Conservation (phyloP, 2,888 invertebrate species). For the Geophilus truncorum region DNA sequence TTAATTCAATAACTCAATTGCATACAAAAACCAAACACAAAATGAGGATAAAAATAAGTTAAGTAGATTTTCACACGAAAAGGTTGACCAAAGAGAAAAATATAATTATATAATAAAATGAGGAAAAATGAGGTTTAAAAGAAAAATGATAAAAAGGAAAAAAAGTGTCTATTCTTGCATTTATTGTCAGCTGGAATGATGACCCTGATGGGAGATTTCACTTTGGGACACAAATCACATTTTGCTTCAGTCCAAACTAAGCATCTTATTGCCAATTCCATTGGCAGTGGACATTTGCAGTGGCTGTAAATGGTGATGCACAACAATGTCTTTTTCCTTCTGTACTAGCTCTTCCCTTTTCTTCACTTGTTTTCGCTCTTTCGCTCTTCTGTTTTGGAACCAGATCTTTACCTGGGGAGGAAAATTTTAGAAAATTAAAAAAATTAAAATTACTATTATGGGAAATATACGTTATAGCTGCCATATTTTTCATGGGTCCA, state of each 20-base stretch:
- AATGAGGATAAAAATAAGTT: too few relatives aligned
- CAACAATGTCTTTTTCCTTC: constrained; percentile 5
- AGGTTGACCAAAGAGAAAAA: neutral
- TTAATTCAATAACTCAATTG: too few relatives aligned
- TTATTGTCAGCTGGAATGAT: neutral
- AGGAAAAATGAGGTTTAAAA: neutral
- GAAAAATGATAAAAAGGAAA: neutral
- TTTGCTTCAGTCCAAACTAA: constrained; percentile 14
- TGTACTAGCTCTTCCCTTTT: constrained; percentile 66
- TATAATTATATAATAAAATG: neutral
- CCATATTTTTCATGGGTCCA: too few relatives aligned
- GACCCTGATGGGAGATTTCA: neutral
- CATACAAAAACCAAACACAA: too few relatives aligned
- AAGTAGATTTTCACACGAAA: too few relatives aligned
- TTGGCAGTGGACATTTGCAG: constrained; percentile 20
- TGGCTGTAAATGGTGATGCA: constrained; percentile 8
- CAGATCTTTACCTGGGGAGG: constrained; percentile 64
- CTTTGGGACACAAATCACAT: neutral
- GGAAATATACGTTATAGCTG: too few relatives aligned
- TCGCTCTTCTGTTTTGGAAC: constrained; percentile 91
- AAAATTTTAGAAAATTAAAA: neutral
- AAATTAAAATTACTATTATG: neutral
- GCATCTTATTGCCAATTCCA: constrained; percentile 24
- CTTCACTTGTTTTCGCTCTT: constrained; percentile 83
- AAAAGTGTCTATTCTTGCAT: neutral